Percentiles rank a stretch among this genome's conserved stretches.
phyloP scores from a whole-genome alignment of 2,797 vertebrate genomes.

The Myiothlypis coronata region DNA sequence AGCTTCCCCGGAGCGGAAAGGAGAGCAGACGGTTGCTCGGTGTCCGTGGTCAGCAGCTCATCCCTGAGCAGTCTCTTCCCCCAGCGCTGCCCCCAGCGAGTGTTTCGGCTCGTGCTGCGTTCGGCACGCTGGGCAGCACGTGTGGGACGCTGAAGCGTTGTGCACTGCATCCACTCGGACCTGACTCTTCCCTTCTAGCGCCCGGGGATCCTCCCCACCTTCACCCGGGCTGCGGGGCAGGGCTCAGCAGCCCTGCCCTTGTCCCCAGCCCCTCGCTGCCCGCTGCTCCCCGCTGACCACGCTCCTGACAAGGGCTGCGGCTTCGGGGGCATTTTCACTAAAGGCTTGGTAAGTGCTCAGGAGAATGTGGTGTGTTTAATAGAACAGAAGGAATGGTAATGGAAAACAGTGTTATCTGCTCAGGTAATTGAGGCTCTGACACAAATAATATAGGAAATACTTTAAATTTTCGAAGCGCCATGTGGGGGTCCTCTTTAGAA shows the following conservation, averaged over 20 bases:
- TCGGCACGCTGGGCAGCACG: background rate
- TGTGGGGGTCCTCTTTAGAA: background rate
- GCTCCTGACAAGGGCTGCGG: accelerated
- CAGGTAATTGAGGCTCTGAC: background rate
- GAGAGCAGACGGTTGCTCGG: background rate
- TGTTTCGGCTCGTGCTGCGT: background rate
- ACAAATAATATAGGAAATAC: background rate
- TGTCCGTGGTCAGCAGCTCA: background rate
- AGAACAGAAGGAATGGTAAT: background rate
- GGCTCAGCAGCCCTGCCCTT: accelerated
- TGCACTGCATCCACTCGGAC: accelerated
- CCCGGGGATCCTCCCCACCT: background rate
- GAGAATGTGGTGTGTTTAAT: background rate
- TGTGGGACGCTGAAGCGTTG: background rate
- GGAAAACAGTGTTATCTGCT: background rate
- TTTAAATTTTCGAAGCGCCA: background rate
- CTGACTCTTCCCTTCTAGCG: background rate
- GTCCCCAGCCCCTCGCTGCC: background rate
- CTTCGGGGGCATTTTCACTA: accelerated
- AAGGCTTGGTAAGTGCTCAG: accelerated
- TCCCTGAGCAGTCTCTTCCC: background rate
- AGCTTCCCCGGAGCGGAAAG: background rate
- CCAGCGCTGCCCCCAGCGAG: accelerated
- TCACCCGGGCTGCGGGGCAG: accelerated
- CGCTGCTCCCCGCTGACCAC: background rate